Base-by-base conservation (phyloP, 2,113 vertebrate genomes). In the Pampusana beccarii region DNA sequence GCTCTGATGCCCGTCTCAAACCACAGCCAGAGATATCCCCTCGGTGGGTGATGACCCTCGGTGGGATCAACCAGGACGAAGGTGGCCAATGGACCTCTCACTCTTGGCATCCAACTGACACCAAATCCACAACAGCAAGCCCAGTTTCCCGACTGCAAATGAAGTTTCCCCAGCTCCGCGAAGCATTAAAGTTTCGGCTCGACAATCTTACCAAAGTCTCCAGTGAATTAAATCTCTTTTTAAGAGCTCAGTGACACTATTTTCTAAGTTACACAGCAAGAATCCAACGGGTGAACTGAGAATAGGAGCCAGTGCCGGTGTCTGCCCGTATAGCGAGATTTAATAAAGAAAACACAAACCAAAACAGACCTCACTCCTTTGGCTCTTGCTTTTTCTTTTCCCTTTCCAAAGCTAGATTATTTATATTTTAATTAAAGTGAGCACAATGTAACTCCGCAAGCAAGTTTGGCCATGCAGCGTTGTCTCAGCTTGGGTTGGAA, bases 351-450 rank as follows among this genome's bases (percentile, higher is more conserved):
- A 92, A 88, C 34, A 50, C 66, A 77, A 75, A 83, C 18, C 70
- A 86, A 70, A 82, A 10, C 86, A 95, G 50, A 77, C 23, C 16
- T 81, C 57, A 48, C 60, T 94, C 62, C 40, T 80, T 77, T 23
- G 33, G 25, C 38, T 90, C 34, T 33, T 19, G 14, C 5, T 23
- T 56, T 51, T 58, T 26, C 64, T 34, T 13, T 4, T 1, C 42
- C 8, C 64, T 70, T 25, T 56, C 17, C 82, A 29, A 86, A 92
- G 67, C 46, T 5, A 18, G 61, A 58, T 95, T 92, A 94, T 91
- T 96, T 95, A 93, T 93, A 69, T 83, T 91, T 94, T 95, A 95
- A 97, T 96, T 94, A 96, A 96, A 94, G 40, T 4, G 40, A 91
- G 75, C 87, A n/a, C 88, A 81, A 42, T 40, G 51, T 25, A 95